A percentile compares a stretch with the other conserved stretches of the same genome.
These are phyloP conservation scores for Paratilapia polleni DNA, from an alignment of 2,113 vertebrate species.

Conservation along the genomic window DNA sequence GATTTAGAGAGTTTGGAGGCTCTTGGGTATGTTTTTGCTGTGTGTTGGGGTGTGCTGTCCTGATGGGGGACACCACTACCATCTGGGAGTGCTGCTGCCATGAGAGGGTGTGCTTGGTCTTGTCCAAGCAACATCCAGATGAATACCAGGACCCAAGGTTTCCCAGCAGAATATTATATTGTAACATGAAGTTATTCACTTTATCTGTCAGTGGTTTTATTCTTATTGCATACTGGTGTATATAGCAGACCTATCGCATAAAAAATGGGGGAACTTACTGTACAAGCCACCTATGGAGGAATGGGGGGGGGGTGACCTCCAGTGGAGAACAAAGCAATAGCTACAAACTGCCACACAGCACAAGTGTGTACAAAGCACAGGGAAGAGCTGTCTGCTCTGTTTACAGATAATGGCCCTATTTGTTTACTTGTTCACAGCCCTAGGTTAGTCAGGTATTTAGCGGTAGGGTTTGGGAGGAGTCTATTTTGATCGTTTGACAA, in stretches of 20 bases:
- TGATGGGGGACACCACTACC: too few species aligned
- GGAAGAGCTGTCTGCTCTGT: neutral
- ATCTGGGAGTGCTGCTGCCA: neutral
- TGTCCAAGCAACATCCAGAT: accelerated
- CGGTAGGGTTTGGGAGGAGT: neutral
- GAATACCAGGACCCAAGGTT: neutral
- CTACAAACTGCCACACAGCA: neutral
- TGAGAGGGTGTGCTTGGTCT: neutral
- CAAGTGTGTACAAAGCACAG: accelerated
- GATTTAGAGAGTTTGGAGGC: too few species aligned
- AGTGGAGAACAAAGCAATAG: accelerated
- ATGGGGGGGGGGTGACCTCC: neutral
- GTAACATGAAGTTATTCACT: neutral
- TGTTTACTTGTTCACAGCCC: too few species aligned
- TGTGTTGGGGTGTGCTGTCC: too few species aligned
- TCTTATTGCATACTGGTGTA: neutral
- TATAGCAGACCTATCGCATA: too few species aligned
- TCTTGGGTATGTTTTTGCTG: too few species aligned
- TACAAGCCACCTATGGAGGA: neutral
- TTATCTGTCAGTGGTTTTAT: neutral
- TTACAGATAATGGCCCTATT: neutral
- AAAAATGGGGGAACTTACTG: neutral
- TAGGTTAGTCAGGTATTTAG: neutral
- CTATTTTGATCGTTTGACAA: neutral
- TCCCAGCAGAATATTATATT: neutral